Evolutionary conservation across 2,888 invertebrate species (phyloP).

Genomic region (Octodonta nipae): DNA sequence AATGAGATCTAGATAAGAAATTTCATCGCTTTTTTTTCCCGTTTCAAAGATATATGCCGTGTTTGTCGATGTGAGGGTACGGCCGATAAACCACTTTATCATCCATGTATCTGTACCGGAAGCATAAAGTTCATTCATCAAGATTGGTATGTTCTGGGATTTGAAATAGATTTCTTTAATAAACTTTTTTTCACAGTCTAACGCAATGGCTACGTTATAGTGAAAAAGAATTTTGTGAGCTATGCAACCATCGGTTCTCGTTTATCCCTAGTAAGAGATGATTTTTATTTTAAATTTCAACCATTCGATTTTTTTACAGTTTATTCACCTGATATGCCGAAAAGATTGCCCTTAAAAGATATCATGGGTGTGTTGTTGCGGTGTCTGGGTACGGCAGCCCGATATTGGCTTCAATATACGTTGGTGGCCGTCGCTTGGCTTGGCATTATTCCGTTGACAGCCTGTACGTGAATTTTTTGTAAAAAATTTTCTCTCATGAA

Average conservation of each 20-base stretch:
- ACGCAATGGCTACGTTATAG: constrained; percentile 99
- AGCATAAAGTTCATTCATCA: constrained; percentile 99
- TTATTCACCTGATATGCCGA: constrained; percentile 99
- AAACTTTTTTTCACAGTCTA: too few species aligned
- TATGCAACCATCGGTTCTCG: constrained; percentile 93
- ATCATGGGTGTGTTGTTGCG: constrained; percentile 79
- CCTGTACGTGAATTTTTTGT: constrained; percentile 82
- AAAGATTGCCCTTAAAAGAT: constrained; percentile 83
- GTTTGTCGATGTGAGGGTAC: constrained; percentile 93
- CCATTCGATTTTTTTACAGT: too few species aligned
- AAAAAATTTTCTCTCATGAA: constrained; percentile 1
- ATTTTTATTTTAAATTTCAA: too few species aligned
- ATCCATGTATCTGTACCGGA: constrained; percentile 97
- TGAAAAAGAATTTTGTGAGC: constrained; percentile 94
- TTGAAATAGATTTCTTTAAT: too few species aligned
- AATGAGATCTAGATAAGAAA: too few species aligned
- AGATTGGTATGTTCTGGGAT: too few species aligned
- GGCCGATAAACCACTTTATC: constrained; percentile 83
- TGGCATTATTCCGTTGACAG: constrained; percentile 88
- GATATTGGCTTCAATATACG: constrained; percentile 95
- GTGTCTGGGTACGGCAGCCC: constrained; percentile 81
- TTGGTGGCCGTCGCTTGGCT: constrained; percentile 95
- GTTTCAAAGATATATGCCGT: constrained; percentile 96
- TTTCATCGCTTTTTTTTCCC: too few species aligned
- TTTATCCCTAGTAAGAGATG: constrained; percentile 98